Base-by-base conservation (phyloP, 2,797 vertebrate genomes). In the Nannoperca australis region DNA sequence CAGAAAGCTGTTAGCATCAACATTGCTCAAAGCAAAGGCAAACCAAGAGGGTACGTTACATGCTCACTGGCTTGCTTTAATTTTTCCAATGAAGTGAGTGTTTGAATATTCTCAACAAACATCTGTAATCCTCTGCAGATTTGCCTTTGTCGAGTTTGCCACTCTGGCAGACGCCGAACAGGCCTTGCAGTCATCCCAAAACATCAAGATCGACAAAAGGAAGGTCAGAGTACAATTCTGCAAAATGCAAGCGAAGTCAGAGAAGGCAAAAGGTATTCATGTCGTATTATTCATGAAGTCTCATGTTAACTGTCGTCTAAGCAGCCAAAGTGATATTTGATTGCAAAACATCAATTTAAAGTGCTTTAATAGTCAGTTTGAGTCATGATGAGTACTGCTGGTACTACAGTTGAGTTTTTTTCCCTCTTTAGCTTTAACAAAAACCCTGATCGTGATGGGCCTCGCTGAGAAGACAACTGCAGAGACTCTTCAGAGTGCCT, bases 391-490 rank as follows among this genome's bases (percentile, higher is more conserved):
- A 53, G 36, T 50, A 61, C 54, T 1, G 0, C 4, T 32, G 0
- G 18, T 22, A 6, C 4, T 15, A 44, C 60, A n/a, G 0, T 13
- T 50, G 5, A 55, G 2, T 27, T 32, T 36, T 18, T 40, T 40
- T 53, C 69, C 42, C 20, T 55, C 8, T 75, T 27, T 24, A 97
- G 96, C 93, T 50, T 88, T 94, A 36, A 91, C 93, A 64, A 98
- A 97, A 91, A 97, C 97, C 0, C 87, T 99, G 80, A 95, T 98
- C 55, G 95, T 99, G 49, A 93, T 89, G 87, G 96, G 96, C 60
- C 94, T 99, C 7, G 93, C 96, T 62, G 94, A 97, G 70, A 96
- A 96, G 8, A 99, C 98, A 0, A 96, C 96, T 0, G 95, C 96
- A 44, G 95, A 97, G 75, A 96, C 96, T 0, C 92, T 99, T 75